phyloP scores from a whole-genome alignment of 2,797 vertebrate species.

The Paramormyrops hopkinsi region DNA sequence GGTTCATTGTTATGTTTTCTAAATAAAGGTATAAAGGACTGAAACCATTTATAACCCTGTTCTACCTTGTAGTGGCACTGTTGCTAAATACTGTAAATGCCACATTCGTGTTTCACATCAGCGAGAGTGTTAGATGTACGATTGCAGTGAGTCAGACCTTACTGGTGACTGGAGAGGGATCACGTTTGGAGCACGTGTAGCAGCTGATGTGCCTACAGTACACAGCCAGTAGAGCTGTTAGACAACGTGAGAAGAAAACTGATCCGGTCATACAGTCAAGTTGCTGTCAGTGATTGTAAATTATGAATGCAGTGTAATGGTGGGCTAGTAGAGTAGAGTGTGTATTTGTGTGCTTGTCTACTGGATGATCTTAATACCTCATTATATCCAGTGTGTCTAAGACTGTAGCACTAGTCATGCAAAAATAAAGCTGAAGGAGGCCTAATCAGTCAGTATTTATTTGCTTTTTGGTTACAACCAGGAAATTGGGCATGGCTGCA shows the following conservation, averaged over 20 bases:
- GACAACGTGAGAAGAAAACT: background rate
- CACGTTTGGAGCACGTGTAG: background rate
- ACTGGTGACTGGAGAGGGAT: background rate
- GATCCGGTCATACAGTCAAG: background rate
- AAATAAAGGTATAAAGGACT: background rate
- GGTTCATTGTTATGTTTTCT: background rate
- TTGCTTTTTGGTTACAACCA: background rate
- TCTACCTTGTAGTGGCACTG: background rate
- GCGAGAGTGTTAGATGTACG: background rate
- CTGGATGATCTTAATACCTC: background rate
- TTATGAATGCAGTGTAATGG: background rate
- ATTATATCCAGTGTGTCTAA: background rate
- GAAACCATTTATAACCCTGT: background rate
- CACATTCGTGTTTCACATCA: background rate
- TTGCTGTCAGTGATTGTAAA: constrained; percentile 2
- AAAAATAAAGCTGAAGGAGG: background rate
- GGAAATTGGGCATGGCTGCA: background rate
- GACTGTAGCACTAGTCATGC: background rate
- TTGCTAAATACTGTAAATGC: background rate
- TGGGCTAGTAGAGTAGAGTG: background rate
- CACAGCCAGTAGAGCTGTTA: background rate
- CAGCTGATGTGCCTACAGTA: background rate
- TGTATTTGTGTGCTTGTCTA: background rate
- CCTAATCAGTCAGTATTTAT: background rate
- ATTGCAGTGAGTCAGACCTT: background rate